These are phyloP conservation scores for Griposia aprilina DNA, from an alignment of 2,888 invertebrate genomes.

Conservation along the genomic window DNA sequence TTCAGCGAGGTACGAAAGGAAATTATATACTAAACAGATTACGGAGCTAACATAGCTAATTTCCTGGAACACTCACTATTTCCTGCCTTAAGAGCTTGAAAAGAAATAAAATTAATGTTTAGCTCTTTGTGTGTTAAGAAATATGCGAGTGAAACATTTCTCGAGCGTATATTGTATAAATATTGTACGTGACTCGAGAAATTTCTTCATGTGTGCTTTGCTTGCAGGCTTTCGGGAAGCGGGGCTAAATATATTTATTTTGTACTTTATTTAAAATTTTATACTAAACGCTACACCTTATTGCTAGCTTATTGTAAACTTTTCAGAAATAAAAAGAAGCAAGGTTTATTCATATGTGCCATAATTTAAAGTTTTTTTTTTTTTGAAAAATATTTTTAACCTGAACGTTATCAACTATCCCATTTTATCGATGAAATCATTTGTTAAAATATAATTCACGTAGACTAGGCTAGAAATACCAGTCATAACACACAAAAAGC, in stretches of 20 bases:
- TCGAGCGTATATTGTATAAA: neutral
- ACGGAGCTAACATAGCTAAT: constrained; percentile 84
- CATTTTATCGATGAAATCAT: neutral
- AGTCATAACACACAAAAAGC: constrained; percentile 6
- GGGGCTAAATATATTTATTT: neutral
- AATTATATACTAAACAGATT: constrained; percentile 86
- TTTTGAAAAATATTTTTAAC: no score
- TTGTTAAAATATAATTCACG: neutral
- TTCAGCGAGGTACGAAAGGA: constrained; percentile 76
- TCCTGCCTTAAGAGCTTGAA: constrained; percentile 58
- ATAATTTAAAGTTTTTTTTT: no score
- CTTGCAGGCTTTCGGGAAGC: neutral
- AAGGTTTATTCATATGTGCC: no score
- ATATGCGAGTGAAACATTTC: constrained; percentile 15
- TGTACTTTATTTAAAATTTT: neutral
- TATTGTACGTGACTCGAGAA: neutral
- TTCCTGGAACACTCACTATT: constrained; percentile 80
- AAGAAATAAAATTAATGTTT: constrained; percentile 56
- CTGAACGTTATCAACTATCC: no score
- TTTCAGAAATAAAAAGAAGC: neutral
- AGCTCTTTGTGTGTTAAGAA: constrained; percentile 28
- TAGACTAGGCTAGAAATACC: neutral
- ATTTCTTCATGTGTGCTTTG: neutral
- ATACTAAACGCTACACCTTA: neutral
- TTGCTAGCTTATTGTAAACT: neutral